Conservation (phyloP, 2,113 vertebrate genomes). For the Ia io region DNA sequence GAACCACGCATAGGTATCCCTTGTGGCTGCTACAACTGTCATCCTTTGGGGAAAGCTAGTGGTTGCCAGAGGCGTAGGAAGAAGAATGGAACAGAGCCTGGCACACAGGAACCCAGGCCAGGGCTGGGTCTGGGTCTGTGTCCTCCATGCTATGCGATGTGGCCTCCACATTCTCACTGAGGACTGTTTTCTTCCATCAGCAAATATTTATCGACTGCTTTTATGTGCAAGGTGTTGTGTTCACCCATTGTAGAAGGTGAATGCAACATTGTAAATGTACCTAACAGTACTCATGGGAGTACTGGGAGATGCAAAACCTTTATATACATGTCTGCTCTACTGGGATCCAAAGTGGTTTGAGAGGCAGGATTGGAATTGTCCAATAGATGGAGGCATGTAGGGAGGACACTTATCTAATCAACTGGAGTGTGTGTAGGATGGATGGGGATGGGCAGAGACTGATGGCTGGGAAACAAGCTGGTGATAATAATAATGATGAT, state of each 20-base stretch:
- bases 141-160: fast-evolving
- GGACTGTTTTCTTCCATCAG: background rate
- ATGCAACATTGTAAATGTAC: background rate
- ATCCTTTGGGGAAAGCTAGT: background rate
- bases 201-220: background rate
- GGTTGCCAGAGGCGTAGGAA: background rate
- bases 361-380: background rate
- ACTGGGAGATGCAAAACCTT: background rate
- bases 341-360: background rate
- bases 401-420: background rate
- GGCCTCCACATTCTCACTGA: background rate
- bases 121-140: background rate
- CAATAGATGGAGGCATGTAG: background rate
- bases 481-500: background rate
- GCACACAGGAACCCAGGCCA: background rate
- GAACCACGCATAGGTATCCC: fast-evolving
- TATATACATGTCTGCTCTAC: background rate
- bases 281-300: background rate
- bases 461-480: background rate
- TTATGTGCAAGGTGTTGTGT: background rate
- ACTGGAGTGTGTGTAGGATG: background rate
- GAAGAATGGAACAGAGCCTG: background rate
- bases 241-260: background rate
- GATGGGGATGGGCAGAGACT: background rate
- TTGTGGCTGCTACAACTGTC: background rate